Percentiles rank a stretch among this genome's conserved stretches.
phyloP scores from a whole-genome alignment of 2,888 invertebrate species.

The Gymnosoma rotundatum region DNA sequence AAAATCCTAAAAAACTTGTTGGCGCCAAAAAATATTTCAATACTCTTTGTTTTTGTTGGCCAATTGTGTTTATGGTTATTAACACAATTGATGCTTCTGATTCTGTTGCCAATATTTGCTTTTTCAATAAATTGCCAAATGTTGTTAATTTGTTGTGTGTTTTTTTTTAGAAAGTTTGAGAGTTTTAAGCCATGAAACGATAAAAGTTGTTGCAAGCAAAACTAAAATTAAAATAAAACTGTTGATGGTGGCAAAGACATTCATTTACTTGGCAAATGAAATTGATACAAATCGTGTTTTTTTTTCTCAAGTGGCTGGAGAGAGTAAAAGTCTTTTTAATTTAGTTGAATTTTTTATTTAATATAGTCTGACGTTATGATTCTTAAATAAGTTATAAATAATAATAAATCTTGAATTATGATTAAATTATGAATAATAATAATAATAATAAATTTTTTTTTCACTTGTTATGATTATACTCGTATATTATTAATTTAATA shows the following conservation, averaged over 20 bases:
- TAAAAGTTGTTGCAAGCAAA: neutral
- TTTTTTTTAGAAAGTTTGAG: slow-evolving; percentile 12
- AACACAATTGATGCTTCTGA: slow-evolving; percentile 29
- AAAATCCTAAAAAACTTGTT: slow-evolving; percentile 17
- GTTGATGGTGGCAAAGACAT: slow-evolving; percentile 10
- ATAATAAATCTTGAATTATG: too few relatives aligned
- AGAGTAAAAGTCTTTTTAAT: too few relatives aligned
- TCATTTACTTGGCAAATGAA: neutral
- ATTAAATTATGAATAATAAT: too few relatives aligned
- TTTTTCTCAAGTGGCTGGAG: neutral
- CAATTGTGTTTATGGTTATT: slow-evolving; percentile 19
- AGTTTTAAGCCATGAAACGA: neutral
- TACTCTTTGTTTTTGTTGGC: slow-evolving; percentile 32
- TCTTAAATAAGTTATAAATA: too few relatives aligned
- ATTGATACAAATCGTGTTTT: neutral
- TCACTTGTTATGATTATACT: too few relatives aligned
- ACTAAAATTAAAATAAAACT: neutral
- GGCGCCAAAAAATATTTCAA: slow-evolving; percentile 31
- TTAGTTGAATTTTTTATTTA: too few relatives aligned
- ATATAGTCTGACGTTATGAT: too few relatives aligned
- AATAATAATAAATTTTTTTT: too few relatives aligned
- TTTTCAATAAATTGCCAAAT: slow-evolving; percentile 1
- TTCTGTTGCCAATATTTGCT: slow-evolving; percentile 32
- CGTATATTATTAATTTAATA: too few relatives aligned
- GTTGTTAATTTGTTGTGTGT: slow-evolving; percentile 6